A percentile compares a stretch with the other conserved stretches of the same genome.
Evolutionary conservation across 2,888 invertebrate genomes (phyloP).

Genomic region (Chalcis sispes): DNA sequence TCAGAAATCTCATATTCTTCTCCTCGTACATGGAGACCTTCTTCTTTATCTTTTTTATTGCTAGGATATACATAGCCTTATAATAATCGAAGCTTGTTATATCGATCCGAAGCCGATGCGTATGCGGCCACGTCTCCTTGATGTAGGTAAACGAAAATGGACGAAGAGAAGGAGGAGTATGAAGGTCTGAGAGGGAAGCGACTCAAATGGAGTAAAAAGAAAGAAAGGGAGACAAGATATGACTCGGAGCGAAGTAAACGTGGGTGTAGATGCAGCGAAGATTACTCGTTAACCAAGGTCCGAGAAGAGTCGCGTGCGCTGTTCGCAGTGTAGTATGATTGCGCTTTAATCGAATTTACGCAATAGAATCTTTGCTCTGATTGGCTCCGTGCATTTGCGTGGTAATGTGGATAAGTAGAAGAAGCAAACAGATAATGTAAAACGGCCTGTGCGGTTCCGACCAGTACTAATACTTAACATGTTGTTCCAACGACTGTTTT

Average conservation of each 20-base stretch:
- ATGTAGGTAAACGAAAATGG: constrained; percentile 13
- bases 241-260: no score
- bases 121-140: background rate
- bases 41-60: constrained; percentile 16
- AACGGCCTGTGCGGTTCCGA: no score
- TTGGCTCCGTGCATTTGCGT: no score
- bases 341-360: no score
- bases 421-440: no score
- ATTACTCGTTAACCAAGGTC: constrained; percentile 32
- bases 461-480: no score
- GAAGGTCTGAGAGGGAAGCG: background rate
- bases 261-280: constrained; percentile 46
- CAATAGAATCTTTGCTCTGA: no score
- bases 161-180: background rate
- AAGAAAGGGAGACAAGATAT: no score
- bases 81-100: constrained; percentile 31
- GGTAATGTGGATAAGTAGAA: no score
- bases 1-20: constrained; percentile 25
- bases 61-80: constrained; percentile 11
- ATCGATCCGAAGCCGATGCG: background rate
- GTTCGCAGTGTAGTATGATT: no score
- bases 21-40: background rate
- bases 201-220: background rate
- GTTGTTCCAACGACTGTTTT: no score
- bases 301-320: constrained; percentile 47